Evolutionary conservation across 2,113 vertebrate species (phyloP).

Genomic region (Gallinago paraguaiae): DNA sequence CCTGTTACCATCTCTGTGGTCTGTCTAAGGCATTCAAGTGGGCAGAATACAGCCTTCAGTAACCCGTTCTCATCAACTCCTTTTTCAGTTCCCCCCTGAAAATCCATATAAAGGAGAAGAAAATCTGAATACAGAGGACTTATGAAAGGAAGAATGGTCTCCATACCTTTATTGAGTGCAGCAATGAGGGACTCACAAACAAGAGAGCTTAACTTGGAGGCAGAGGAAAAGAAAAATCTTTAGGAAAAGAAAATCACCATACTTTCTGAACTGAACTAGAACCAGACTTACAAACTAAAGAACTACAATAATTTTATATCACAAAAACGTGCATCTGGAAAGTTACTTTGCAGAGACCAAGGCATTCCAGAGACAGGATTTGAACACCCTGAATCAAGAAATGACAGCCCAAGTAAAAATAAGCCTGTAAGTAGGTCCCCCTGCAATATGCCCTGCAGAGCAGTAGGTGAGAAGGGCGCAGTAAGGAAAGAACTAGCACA

Average conservation of each 20-base stretch:
- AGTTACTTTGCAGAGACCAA: neutral
- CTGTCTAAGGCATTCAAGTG: neutral
- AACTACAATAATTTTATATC: neutral
- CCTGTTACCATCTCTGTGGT: neutral
- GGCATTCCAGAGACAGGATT: neutral
- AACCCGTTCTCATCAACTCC: neutral
- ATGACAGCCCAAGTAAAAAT: neutral
- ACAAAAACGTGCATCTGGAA: neutral
- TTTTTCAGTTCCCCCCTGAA: neutral
- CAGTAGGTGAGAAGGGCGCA: neutral
- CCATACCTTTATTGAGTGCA: neutral
- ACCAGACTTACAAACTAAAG: neutral
- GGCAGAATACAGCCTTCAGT: neutral
- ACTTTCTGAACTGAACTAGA: neutral
- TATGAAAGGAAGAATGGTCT: neutral
- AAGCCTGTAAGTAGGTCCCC: neutral
- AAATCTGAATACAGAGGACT: neutral
- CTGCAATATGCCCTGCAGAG: neutral
- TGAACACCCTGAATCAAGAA: neutral
- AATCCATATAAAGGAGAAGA: neutral
- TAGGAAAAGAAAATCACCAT: neutral
- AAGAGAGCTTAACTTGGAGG: neutral
- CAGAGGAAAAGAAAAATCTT: too few relatives aligned
- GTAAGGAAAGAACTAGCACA: neutral
- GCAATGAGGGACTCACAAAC: neutral